A percentile compares a stretch with the other conserved stretches of the same genome.
These are phyloP conservation scores for Drosophila yooni DNA, from an alignment of 2,888 invertebrate species.

Conservation along the genomic window DNA sequence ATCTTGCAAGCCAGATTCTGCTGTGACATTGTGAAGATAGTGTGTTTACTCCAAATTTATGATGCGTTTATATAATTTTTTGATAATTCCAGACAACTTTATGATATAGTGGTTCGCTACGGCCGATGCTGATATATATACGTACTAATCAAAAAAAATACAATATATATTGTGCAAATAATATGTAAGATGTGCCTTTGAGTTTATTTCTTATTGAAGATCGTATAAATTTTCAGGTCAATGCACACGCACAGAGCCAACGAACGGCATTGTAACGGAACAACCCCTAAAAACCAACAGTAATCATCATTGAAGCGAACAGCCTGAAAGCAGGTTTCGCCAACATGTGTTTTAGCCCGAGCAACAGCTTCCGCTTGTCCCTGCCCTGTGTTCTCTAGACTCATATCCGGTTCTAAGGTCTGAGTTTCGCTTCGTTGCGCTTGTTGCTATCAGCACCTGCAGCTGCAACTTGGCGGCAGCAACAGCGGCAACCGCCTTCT, in stretches of 20 bases:
- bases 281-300: constrained; percentile 58
- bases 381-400: constrained; percentile 30
- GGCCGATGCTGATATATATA: neutral
- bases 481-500: constrained; percentile 38
- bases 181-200: constrained; percentile 15
- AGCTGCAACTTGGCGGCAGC: constrained; percentile 37
- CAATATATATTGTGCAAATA: neutral
- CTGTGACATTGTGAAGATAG: neutral
- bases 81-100: neutral
- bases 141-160: neutral
- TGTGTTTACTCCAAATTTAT: neutral
- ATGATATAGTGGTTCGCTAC: neutral
- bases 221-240: constrained; percentile 65
- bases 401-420: neutral
- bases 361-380: constrained; percentile 58
- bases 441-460: constrained; percentile 68
- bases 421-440: constrained; percentile 54
- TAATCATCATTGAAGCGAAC: constrained; percentile 35
- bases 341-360: constrained; percentile 68
- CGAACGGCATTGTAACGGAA: constrained; percentile 33
- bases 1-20: neutral
- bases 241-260: constrained; percentile 56
- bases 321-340: constrained; percentile 60
- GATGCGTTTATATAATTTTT: neutral
- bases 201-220: constrained; percentile 24